Base-by-base conservation (phyloP, 2,888 invertebrate species). In the Dryococelus australis region DNA sequence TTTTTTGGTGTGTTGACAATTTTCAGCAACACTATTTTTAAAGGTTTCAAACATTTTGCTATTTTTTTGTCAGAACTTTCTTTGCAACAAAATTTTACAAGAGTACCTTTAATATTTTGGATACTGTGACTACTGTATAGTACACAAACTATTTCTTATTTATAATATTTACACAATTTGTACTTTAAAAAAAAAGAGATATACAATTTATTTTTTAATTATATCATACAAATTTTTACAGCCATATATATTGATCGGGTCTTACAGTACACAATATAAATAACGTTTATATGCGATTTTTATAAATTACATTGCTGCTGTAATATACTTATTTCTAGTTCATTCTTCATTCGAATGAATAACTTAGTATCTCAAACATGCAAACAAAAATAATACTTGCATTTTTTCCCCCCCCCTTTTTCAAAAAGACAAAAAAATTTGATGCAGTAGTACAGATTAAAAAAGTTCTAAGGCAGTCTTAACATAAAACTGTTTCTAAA, bases 61-160 rank as follows among this genome's bases (percentile, higher is more conserved):
- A n/a, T 65, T 65, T 65, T 65, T 65, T 65, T 65, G 16, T 65
- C n/a, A 65, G 24, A 65, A 65, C 20, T 65, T 65, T 65, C 65
- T 65, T 65, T 65, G n/a, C 65, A 65, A 65, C 65, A 65, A 65
- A n/a, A 65, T 24, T 65, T 65, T 65, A 65, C 65, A 65, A 65
- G 65, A 16, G n/a, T 65, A 65, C 65, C 65, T 0, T 65, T 65
- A 65, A 10, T 65, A 65, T n/a, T 65, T 65, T n/a, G n/a, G 65
- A 65, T 65, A 65, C 65, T n/a, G 65, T 20, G 10, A 65, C 65
- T 65, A 65, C 65, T 24, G 16, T n/a, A 65, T 65, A 65, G 65
- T 65, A 65, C 65, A 65, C 12, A 65, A 65, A 65, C 65, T 65
- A 65, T 65, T 65, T 65, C 16, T 65, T 65, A 0, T 47, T 65